A percentile compares a stretch with the other conserved stretches of the same genome.
Evolutionary conservation across 2,113 vertebrate genomes (phyloP).

Genomic region (Leptocoma aspasia): DNA sequence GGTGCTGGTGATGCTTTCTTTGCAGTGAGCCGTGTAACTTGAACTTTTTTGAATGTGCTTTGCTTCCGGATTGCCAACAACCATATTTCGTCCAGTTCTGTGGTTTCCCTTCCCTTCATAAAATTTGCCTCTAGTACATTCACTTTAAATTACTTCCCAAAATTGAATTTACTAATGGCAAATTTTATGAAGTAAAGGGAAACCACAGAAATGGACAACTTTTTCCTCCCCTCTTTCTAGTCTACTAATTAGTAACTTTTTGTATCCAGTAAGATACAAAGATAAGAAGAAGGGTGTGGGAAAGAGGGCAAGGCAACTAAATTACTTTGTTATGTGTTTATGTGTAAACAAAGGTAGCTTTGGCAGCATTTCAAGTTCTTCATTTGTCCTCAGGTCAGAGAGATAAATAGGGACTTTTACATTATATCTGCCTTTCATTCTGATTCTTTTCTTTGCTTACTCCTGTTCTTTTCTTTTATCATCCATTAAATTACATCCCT

Average conservation of each 20-base stretch:
- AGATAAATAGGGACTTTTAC: neutral
- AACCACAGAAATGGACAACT: neutral
- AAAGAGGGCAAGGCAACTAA: neutral
- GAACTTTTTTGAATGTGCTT: neutral
- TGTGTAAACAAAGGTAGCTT: neutral
- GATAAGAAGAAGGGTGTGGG: neutral
- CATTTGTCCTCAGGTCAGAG: neutral
- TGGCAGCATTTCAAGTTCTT: constrained; percentile 38
- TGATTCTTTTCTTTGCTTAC: neutral
- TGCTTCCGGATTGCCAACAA: neutral
- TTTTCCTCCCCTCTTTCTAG: neutral
- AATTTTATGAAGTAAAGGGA: neutral
- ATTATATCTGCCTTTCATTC: neutral
- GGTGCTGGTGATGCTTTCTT: neutral
- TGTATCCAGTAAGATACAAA: neutral
- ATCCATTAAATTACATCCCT: neutral
- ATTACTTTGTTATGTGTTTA: neutral
- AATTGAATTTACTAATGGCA: neutral
- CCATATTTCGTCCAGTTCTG: neutral
- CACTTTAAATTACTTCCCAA: neutral
- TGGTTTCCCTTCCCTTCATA: neutral
- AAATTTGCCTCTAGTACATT: neutral
- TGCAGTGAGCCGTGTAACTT: neutral
- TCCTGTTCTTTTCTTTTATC: neutral
- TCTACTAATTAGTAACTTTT: neutral